A percentile compares a stretch with the other conserved stretches of the same genome.
Evolutionary conservation across 2,888 invertebrate species (phyloP).

Genomic region (Lithodes maja): DNA sequence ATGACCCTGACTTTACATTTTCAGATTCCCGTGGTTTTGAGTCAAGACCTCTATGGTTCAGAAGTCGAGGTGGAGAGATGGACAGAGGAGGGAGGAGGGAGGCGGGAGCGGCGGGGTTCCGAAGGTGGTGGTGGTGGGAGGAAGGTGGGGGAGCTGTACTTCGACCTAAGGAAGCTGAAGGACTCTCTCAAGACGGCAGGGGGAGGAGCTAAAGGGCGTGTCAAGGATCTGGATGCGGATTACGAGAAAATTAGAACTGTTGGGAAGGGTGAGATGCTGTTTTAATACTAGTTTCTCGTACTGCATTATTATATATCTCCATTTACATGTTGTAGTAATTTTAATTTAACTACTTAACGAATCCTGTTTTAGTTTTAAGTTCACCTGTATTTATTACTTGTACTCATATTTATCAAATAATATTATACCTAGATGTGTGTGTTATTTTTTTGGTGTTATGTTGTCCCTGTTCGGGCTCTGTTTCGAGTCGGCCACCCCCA

Average conservation of each 20-base stretch:
- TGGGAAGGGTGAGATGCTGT: conserved; percentile 77
- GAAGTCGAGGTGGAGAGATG: conserved; percentile 68
- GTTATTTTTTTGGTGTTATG: no score
- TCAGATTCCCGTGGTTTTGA: conserved; percentile 72
- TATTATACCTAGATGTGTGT: no score
- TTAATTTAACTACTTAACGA: no score
- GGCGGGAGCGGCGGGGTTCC: conserved; percentile 5
- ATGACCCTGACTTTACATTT: not conserved
- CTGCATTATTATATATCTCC: no score
- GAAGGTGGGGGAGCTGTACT: conserved; percentile 72
- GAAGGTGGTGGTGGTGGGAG: not conserved
- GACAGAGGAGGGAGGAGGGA: conserved; percentile 2
- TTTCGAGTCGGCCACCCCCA: no score
- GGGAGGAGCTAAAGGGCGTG: conserved; percentile 67
- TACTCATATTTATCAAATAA: no score
- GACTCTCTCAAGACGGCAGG: conserved; percentile 70
- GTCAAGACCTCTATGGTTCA: conserved; percentile 71
- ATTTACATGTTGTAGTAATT: no score
- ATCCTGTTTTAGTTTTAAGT: no score
- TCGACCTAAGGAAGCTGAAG: conserved; percentile 72
- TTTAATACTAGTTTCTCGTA: no score
- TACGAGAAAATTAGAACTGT: conserved; percentile 81
- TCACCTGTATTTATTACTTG: no score
- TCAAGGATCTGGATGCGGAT: conserved; percentile 65
- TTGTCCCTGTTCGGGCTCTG: no score